Conservation (phyloP, 2,113 vertebrate species). For the Pygoscelis antarcticus region DNA sequence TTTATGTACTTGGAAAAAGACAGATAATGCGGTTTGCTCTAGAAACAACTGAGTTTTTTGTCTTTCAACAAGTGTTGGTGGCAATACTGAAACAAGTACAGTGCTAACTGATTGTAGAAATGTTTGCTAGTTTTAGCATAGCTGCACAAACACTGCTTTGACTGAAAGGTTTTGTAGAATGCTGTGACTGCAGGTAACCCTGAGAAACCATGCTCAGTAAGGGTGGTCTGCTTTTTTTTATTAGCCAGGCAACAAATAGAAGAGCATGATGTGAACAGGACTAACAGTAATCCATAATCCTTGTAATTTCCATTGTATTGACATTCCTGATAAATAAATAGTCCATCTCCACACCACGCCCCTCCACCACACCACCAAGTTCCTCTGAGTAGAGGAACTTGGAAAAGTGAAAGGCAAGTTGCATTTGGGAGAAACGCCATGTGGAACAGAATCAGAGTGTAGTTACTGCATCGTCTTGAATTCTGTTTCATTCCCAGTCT, state of each 20-base stretch:
- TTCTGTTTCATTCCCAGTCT: neutral
- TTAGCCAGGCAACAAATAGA: neutral
- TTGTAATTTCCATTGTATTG: neutral
- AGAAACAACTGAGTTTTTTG: neutral
- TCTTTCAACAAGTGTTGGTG: neutral
- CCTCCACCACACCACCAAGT: neutral
- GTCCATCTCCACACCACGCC: rapidly evolving
- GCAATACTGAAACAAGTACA: neutral
- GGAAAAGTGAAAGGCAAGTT: neutral
- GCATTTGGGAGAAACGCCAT: neutral
- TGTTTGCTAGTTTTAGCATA: neutral
- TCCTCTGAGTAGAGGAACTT: neutral
- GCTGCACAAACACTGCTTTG: neutral
- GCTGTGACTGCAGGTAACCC: neutral
- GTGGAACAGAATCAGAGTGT: neutral
- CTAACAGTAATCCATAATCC: neutral
- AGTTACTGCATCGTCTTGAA: neutral
- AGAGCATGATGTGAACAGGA: neutral
- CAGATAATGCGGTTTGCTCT: neutral
- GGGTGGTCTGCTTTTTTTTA: neutral
- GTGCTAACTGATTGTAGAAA: neutral
- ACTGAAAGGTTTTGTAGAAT: neutral
- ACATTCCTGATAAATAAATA: neutral
- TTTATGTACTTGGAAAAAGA: neutral
- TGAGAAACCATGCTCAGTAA: neutral